Base-by-base conservation (phyloP, 1,140 invertebrate genomes). In the Orius insidiosus region DNA sequence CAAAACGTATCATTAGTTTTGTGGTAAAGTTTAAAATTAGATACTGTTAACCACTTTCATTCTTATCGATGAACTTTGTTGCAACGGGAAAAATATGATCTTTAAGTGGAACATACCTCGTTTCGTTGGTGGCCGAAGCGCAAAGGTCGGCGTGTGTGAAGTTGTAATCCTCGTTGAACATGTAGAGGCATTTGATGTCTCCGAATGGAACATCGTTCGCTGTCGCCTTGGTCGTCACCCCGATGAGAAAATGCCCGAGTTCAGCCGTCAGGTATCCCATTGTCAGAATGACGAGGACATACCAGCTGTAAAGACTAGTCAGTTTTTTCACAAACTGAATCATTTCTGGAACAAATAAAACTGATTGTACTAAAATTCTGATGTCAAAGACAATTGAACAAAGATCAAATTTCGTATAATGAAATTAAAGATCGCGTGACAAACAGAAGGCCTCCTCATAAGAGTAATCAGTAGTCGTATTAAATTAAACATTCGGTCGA, bases 131-230 rank as follows among this genome's bases (percentile, higher is more conserved):
- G 33, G 75, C 76, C 3, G 62, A 61, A 50, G 74, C 70, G 54
- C 82, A 86, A 46, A 70, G 61, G 5, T 70, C 60, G 3, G 75
- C 75, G n/a, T 83, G 61, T 41, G 59, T 63, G 52, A 69, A 43
- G 45, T 61, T 56, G 54, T 68, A 64, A 13, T 53, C 33, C 30
- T 53, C 56, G 5, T 68, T 60, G 1, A 75, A 71, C n/a, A 43
- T 2, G 67, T 67, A 59, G 65, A 87, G 76, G 58, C 87, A 94
- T 4, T 78, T 72, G 56, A 80, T 78, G 63, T 94, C 87, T 3
- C 88, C 87, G 56, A 86, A 94, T 54, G 88, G 78, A 35, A 93
- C 63, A 58, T 86, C 83, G 24, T 74, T 72, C 3, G 84, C 82
- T 14, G 81, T 83, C 47, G 77, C 77, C 60, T 86, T 85, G 38